phyloP scores from a whole-genome alignment of 2,888 invertebrate genomes.

The Caenorhabditis sp. region DNA sequence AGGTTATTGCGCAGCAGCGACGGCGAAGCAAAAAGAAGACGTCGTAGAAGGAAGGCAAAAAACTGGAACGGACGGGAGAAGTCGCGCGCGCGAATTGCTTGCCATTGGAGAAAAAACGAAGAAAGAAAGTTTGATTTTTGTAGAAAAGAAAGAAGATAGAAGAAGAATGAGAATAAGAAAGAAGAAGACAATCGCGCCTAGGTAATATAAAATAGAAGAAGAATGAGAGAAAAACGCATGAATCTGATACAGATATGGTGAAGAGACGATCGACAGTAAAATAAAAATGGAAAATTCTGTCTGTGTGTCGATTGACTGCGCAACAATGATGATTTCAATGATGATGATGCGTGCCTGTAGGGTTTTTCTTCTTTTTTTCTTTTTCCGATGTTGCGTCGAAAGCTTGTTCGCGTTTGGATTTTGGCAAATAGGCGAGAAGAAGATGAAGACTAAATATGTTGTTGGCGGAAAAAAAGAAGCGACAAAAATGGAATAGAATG shows the following conservation, averaged over 20 bases:
- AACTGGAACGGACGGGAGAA: conserved; percentile 2
- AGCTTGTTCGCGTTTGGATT: conserved; percentile 3
- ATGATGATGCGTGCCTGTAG: not conserved
- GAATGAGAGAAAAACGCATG: not conserved
- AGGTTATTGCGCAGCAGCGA: conserved; percentile 1
- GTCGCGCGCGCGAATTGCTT: conserved; percentile 7
- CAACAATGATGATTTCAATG: not conserved
- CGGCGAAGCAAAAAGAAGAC: not conserved
- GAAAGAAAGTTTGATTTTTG: conserved; percentile 7
- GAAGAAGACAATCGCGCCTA: not conserved
- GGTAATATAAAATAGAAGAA: not conserved
- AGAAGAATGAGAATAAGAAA: not conserved
- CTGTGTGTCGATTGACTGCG: not conserved
- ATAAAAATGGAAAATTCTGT: conserved; percentile 3
- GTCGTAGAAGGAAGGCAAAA: conserved; percentile 7
- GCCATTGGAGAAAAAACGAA: not conserved
- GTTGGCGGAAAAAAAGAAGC: too few relatives aligned
- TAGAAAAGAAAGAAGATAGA: conserved; percentile 6
- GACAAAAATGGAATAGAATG: conserved; percentile 2
- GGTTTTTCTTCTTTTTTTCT: not conserved
- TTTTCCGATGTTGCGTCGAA: conserved; percentile 2
- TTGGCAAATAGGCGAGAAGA: conserved; percentile 2
- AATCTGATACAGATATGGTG: not conserved
- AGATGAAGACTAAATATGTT: conserved; percentile 1
- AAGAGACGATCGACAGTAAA: not conserved